Conservation (phyloP, 2,888 invertebrate species). For the Synanthedon myopaeformis region DNA sequence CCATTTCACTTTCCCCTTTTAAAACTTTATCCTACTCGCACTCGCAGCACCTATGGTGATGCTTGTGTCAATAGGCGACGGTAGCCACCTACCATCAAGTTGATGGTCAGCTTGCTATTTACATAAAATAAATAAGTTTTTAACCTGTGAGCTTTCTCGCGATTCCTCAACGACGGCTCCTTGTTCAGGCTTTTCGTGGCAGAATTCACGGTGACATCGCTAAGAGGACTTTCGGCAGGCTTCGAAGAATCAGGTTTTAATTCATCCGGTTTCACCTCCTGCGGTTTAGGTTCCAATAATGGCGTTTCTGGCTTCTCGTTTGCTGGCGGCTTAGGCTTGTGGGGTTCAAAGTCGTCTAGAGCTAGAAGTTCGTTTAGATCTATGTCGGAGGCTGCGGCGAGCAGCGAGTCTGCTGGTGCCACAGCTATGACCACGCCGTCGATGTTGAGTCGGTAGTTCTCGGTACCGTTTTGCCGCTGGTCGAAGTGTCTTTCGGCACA, state of each 20-base stretch:
- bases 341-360: slow-evolving; percentile 24
- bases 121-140: not conserved
- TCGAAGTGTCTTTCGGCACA: slow-evolving; percentile 64
- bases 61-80: no score
- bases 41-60: no score
- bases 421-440: slow-evolving; percentile 77
- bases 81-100: no score
- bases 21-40: no score
- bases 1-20: no score
- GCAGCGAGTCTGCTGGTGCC: slow-evolving; percentile 72
- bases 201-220: slow-evolving; percentile 31
- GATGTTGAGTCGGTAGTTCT: slow-evolving; percentile 78
- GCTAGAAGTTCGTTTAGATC: slow-evolving; percentile 50
- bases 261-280: slow-evolving; percentile 11
- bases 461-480: slow-evolving; percentile 82
- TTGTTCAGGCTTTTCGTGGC: slow-evolving; percentile 41
- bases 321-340: slow-evolving; percentile 16
- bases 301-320: slow-evolving; percentile 14
- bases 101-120: not conserved
- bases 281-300: slow-evolving; percentile 11
- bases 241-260: slow-evolving; percentile 10
- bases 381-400: slow-evolving; percentile 65
- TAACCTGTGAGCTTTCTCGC: slow-evolving; percentile 55
- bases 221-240: slow-evolving; percentile 20
- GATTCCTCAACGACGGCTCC: slow-evolving; percentile 34